These are phyloP conservation scores for Propsilocerus akamusi DNA, from an alignment of 1,140 invertebrate genomes.

Conservation along the genomic window DNA sequence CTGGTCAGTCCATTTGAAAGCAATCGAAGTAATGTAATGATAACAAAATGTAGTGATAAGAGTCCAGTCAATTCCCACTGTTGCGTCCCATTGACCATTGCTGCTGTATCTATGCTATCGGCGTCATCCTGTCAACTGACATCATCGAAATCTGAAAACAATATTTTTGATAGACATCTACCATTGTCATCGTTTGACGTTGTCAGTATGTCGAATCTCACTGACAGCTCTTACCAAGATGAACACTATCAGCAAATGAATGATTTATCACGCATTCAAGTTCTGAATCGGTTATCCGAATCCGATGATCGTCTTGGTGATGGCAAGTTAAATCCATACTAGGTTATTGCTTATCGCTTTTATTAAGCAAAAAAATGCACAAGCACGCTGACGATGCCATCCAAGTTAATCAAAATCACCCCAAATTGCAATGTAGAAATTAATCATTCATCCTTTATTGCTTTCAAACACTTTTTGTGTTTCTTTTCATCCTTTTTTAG, in stretches of 20 bases:
- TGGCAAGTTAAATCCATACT: background rate
- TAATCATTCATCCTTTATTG: too few relatives aligned
- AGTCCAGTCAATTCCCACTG: background rate
- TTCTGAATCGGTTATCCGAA: background rate
- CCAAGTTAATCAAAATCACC: background rate
- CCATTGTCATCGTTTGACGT: conserved; percentile 11
- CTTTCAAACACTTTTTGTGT: too few relatives aligned
- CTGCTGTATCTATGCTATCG: background rate
- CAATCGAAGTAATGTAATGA: background rate
- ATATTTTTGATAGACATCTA: conserved; percentile 13
- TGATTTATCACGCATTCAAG: conserved; percentile 7
- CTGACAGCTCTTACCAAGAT: background rate
- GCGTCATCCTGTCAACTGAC: conserved; percentile 9
- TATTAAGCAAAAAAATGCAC: background rate
- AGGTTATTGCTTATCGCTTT: background rate
- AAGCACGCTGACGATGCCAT: background rate
- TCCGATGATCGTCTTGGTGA: background rate
- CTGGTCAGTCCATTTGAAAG: background rate
- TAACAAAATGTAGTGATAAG: background rate
- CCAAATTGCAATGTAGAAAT: background rate
- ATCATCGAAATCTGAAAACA: conserved; percentile 14
- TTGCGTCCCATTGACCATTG: background rate
- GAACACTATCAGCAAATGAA: conserved; percentile 4
- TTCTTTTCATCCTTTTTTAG: background rate
- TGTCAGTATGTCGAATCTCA: conserved; percentile 14